These are phyloP conservation scores for Zhuqinia jingwanae DNA, from an alignment of 2,888 invertebrate genomes.

Conservation along the genomic window DNA sequence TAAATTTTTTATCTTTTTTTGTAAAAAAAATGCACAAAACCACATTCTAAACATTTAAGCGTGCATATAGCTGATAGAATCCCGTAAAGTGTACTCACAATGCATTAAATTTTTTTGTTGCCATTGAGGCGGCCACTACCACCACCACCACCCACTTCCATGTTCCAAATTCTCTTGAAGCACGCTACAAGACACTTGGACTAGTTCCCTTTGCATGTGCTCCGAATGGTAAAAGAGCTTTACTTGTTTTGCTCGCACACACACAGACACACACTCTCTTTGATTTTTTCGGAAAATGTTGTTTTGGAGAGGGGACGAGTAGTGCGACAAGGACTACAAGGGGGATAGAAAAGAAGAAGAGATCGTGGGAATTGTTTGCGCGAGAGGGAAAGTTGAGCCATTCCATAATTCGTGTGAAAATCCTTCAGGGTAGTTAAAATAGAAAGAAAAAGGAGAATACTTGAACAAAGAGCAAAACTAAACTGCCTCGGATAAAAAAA, in stretches of 20 bases:
- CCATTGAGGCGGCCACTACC: too few relatives aligned
- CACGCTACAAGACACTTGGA: conserved; percentile 36
- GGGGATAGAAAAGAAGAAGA: background rate
- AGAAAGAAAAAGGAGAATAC: conserved; percentile 9
- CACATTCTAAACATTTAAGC: conserved; percentile 40
- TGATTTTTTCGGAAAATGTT: background rate
- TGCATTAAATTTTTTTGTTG: conserved; percentile 23
- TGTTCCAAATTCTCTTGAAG: conserved; percentile 30
- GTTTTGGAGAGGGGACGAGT: conserved; percentile 17
- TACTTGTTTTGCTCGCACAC: too few relatives aligned
- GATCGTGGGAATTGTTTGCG: conserved; percentile 65
- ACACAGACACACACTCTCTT: too few relatives aligned
- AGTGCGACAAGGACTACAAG: background rate
- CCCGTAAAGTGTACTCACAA: conserved; percentile 16
- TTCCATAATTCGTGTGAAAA: conserved; percentile 68
- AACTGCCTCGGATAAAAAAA: conserved; percentile 49
- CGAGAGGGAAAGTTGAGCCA: conserved; percentile 60
- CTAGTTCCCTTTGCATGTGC: background rate
- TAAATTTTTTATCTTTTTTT: too few relatives aligned
- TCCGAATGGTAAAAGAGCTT: background rate
- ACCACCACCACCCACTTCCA: too few relatives aligned
- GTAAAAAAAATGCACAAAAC: conserved; percentile 46
- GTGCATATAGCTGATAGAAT: too few relatives aligned
- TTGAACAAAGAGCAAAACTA: conserved; percentile 50
- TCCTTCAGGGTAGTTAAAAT: conserved; percentile 62